A percentile compares a stretch with the other conserved stretches of the same genome.
These are phyloP conservation scores for Nineta flava DNA, from an alignment of 2,888 invertebrate genomes.

Conservation along the genomic window DNA sequence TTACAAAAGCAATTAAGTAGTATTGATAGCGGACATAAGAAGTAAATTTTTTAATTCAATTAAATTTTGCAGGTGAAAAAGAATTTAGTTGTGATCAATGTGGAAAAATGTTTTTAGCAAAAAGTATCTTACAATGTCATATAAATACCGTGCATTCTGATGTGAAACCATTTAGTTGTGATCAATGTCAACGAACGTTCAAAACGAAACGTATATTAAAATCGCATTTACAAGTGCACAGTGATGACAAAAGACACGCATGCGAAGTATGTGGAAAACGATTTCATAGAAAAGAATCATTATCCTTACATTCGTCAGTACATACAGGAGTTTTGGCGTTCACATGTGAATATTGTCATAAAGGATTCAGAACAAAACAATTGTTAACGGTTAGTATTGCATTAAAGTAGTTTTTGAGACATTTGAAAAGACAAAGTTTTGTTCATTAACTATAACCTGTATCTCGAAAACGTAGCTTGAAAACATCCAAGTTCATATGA, in stretches of 20 bases:
- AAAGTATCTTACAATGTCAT: not conserved
- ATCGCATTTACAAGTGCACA: not conserved
- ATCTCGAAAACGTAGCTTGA: too few species aligned
- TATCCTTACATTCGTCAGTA: not conserved
- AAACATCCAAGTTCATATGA: too few species aligned
- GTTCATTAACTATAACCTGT: too few species aligned
- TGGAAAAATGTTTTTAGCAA: not conserved
- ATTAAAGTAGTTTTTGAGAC: too few species aligned
- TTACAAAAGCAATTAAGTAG: too few species aligned
- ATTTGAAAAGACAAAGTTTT: too few species aligned
- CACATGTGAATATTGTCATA: slow-evolving; percentile 57
- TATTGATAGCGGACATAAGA: too few species aligned
- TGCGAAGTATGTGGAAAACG: not conserved
- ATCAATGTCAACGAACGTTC: not conserved
- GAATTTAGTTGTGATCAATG: not conserved
- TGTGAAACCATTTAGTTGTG: not conserved
- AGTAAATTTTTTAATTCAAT: not conserved
- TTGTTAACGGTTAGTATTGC: slow-evolving; percentile 37
- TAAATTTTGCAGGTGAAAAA: not conserved
- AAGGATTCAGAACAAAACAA: slow-evolving; percentile 60
- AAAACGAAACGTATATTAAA: not conserved
- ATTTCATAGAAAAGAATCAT: not conserved
- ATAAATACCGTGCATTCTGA: not conserved
- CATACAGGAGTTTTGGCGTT: slow-evolving; percentile 65
- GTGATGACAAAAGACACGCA: not conserved